A percentile compares a stretch with the other conserved stretches of the same genome.
Evolutionary conservation across 1,140 invertebrate species (phyloP).

Genomic region (Homalodisca vitripennis): DNA sequence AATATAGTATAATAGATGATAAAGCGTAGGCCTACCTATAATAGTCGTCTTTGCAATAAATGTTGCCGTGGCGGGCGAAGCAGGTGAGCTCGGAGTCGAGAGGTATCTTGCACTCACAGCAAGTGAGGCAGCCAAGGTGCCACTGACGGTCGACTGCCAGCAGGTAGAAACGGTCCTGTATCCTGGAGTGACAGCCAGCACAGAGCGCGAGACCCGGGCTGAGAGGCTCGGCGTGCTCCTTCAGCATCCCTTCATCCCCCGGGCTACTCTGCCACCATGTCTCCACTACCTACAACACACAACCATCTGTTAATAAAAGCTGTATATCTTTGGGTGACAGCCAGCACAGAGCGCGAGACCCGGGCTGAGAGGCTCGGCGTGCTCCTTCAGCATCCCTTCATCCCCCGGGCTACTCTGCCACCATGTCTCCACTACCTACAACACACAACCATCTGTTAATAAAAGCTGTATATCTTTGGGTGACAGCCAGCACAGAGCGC

Average conservation of each 20-base stretch:
- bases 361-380: neutral
- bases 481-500: slow-evolving; percentile 1
- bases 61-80: slow-evolving; percentile 85
- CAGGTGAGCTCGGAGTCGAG: slow-evolving; percentile 86
- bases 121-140: slow-evolving; percentile 85
- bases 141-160: slow-evolving; percentile 85
- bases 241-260: slow-evolving; percentile 15
- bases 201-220: slow-evolving; percentile 46
- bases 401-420: neutral
- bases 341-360: neutral
- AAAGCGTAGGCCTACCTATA: slow-evolving; percentile 91
- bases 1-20: too few species aligned
- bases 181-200: slow-evolving; percentile 57
- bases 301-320: neutral
- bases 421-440: neutral
- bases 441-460: neutral
- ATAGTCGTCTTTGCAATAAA: slow-evolving; percentile 95
- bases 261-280: neutral
- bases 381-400: slow-evolving; percentile 15
- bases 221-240: slow-evolving; percentile 14
- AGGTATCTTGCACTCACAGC: slow-evolving; percentile 80
- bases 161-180: slow-evolving; percentile 73
- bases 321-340: neutral
- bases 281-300: neutral
- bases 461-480: neutral